phyloP scores from a whole-genome alignment of 1,140 invertebrate genomes.

The Linepithema humile region DNA sequence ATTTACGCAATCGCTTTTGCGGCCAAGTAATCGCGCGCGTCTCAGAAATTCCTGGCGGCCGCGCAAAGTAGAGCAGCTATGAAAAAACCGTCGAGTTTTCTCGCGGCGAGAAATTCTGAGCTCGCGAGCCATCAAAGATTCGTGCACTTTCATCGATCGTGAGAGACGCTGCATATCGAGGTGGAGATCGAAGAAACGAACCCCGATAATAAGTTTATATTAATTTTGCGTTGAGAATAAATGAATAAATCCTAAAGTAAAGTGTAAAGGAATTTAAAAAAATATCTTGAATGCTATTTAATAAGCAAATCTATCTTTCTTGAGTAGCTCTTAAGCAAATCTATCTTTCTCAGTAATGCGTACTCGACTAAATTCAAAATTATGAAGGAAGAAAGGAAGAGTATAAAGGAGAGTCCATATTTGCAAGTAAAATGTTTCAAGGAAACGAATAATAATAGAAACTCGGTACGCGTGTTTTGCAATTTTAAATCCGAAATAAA shows the following conservation, averaged over 20 bases:
- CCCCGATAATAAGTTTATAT: background rate
- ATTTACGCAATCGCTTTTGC: conserved; percentile 47
- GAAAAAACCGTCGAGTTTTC: conserved; percentile 67
- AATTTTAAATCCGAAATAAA: background rate
- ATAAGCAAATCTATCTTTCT: background rate
- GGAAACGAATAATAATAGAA: background rate
- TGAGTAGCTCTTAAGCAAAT: too few relatives aligned
- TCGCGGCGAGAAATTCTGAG: conserved; percentile 50
- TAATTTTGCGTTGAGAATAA: background rate
- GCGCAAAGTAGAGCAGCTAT: conserved; percentile 68
- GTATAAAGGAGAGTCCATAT: too few relatives aligned
- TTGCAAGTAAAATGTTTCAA: background rate
- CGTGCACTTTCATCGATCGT: conserved; percentile 48
- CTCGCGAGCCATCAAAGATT: background rate
- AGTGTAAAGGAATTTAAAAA: too few relatives aligned
- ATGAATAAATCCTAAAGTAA: too few relatives aligned
- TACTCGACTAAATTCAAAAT: background rate
- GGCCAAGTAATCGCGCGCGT: conserved; percentile 44
- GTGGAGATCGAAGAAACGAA: background rate
- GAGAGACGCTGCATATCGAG: background rate
- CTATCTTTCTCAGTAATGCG: background rate
- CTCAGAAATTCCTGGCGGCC: conserved; percentile 63
- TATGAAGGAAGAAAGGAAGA: background rate
- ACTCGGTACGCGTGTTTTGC: background rate
- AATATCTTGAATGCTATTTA: background rate